Evolutionary conservation across 2,888 invertebrate species (phyloP).

Genomic region (Xiphydria camelus): DNA sequence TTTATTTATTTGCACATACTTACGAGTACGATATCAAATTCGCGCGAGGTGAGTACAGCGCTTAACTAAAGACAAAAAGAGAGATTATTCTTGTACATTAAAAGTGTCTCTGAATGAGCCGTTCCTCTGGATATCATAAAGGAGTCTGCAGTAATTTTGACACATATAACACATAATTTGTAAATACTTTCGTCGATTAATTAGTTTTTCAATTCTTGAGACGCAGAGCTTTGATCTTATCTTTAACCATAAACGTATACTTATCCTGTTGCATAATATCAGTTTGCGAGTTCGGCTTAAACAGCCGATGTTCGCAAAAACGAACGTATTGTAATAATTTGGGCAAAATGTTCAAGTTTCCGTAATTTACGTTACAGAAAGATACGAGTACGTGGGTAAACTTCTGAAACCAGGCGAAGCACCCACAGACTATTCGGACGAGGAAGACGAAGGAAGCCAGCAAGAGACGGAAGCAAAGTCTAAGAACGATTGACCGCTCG

Average conservation of each 20-base stretch:
- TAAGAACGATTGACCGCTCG: conserved; percentile 52
- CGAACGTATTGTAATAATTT: background rate
- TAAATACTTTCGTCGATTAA: no score
- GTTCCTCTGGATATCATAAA: no score
- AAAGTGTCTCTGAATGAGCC: no score
- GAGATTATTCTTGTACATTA: no score
- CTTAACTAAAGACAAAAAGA: no score
- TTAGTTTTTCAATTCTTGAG: conserved; percentile 1
- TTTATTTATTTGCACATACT: no score
- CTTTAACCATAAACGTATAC: conserved; percentile 4
- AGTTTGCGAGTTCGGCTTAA: conserved; percentile 2
- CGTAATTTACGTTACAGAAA: conserved; percentile 75
- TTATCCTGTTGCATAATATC: background rate
- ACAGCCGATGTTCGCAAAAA: background rate
- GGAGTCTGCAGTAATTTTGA: no score
- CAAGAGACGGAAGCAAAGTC: conserved; percentile 57
- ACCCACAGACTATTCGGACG: conserved; percentile 88
- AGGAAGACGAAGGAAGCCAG: conserved; percentile 68
- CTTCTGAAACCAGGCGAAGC: conserved; percentile 89
- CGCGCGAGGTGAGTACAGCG: no score
- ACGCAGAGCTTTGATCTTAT: conserved; percentile 5
- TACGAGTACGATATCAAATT: no score
- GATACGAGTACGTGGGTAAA: conserved; percentile 89
- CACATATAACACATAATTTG: no score
- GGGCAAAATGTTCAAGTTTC: conserved; percentile 2